Percentiles rank a stretch among this genome's conserved stretches.
Conservation (phyloP, 2,113 vertebrate genomes). For the Cynopterus brachyotis region DNA sequence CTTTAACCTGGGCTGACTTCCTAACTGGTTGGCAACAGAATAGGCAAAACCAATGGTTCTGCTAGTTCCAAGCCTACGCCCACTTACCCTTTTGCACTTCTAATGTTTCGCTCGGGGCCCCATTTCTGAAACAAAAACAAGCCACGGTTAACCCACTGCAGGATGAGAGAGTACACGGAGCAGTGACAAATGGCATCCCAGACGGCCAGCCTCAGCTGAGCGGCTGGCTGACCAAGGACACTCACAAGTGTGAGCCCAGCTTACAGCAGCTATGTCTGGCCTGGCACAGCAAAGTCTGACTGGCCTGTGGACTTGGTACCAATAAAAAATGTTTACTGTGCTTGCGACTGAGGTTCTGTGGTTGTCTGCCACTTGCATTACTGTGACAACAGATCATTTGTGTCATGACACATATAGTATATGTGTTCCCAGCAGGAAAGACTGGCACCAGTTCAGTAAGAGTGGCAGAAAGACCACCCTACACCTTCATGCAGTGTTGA, state of each 20-base stretch:
- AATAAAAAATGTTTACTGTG: accelerated
- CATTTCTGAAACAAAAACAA: accelerated
- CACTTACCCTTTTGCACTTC: not conserved
- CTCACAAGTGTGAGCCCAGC: not conserved
- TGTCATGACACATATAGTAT: not conserved
- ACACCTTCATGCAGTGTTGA: not conserved
- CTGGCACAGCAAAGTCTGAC: not conserved
- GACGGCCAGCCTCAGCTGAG: not conserved
- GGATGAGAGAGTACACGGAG: accelerated
- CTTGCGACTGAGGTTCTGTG: not conserved
- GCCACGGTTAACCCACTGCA: too few relatives aligned
- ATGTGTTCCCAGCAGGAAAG: not conserved
- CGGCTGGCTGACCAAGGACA: not conserved
- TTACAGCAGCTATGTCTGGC: not conserved
- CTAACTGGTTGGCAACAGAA: not conserved
- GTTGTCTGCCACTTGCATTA: not conserved
- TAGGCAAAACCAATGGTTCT: not conserved
- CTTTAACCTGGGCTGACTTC: not conserved
- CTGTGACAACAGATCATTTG: too few relatives aligned
- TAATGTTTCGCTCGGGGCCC: not conserved
- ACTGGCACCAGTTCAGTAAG: accelerated
- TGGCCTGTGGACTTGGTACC: not conserved
- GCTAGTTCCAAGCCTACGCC: accelerated
- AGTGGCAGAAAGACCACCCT: too few relatives aligned
- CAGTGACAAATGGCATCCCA: not conserved